These are phyloP conservation scores for Acyrthosiphon pisum DNA, from an alignment of 1,140 invertebrate genomes.

Conservation along the genomic window DNA sequence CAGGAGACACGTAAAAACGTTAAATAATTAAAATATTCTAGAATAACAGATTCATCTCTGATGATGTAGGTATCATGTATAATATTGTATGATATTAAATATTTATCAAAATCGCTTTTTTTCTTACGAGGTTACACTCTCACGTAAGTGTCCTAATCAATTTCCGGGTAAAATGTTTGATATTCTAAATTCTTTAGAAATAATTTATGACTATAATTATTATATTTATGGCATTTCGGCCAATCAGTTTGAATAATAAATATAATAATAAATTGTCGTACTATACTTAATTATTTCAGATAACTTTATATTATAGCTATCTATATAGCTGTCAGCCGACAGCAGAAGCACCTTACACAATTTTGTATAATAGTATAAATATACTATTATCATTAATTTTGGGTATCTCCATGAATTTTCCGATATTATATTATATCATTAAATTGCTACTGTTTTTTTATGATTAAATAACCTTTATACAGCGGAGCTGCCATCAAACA, in stretches of 20 bases:
- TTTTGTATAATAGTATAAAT: not conserved
- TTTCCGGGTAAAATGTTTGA: not conserved
- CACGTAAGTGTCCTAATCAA: not conserved
- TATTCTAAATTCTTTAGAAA: slow-evolving; percentile 6
- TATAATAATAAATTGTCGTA: not conserved
- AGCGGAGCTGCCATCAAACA: not conserved
- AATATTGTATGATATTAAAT: not conserved
- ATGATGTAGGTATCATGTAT: not conserved
- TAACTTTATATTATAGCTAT: not conserved
- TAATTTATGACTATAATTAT: not conserved
- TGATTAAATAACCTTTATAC: not conserved
- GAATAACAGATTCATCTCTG: not conserved
- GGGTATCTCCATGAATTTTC: not conserved
- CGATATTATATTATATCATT: not conserved
- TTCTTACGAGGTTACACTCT: not conserved
- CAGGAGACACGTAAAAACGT: not conserved
- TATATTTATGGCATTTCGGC: not conserved
- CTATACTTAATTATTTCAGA: not conserved
- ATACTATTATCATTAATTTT: not conserved
- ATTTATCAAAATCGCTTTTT: not conserved
- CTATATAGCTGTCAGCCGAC: not conserved
- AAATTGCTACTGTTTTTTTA: not conserved
- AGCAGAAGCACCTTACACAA: not conserved
- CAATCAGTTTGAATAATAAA: not conserved
- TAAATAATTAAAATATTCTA: not conserved